These are phyloP conservation scores for Prosopocoilus inquinatus DNA, from an alignment of 2,888 invertebrate genomes.

Conservation along the genomic window DNA sequence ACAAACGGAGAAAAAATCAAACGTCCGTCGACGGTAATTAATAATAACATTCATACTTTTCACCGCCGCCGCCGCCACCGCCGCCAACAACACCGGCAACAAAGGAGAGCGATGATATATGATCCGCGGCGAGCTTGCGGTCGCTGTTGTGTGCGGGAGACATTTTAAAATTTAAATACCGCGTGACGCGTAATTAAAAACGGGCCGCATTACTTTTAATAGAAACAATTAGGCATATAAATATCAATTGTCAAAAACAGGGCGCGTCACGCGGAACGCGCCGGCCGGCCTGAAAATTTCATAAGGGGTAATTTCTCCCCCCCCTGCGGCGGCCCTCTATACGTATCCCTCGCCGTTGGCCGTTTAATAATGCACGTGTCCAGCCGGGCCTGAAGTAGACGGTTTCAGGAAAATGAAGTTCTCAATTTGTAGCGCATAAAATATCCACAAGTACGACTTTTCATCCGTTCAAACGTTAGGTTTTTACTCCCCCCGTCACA, in stretches of 20 bases:
- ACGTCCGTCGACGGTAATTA: too few relatives aligned
- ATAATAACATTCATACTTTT: too few relatives aligned
- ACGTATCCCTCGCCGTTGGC: slow-evolving; percentile 25
- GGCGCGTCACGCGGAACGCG: slow-evolving; percentile 13
- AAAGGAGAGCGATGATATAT: too few relatives aligned
- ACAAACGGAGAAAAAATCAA: too few relatives aligned
- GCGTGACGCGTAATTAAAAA: slow-evolving; percentile 1
- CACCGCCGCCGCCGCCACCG: too few relatives aligned
- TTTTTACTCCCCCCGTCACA: background rate
- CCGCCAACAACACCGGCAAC: background rate
- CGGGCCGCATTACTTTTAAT: slow-evolving; percentile 1
- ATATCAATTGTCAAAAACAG: slow-evolving; percentile 34
- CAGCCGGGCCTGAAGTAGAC: slow-evolving; percentile 32
- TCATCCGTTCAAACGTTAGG: slow-evolving; percentile 12
- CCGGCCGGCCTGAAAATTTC: slow-evolving; percentile 39
- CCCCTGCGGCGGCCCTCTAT: slow-evolving; percentile 38
- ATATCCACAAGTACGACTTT: slow-evolving; percentile 25
- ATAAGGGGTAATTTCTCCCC: slow-evolving; percentile 46
- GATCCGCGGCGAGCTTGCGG: too few relatives aligned
- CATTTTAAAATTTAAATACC: background rate
- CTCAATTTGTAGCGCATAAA: slow-evolving; percentile 41
- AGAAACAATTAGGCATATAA: slow-evolving; percentile 29
- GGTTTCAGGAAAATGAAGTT: slow-evolving; percentile 45
- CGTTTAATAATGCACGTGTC: slow-evolving; percentile 45
- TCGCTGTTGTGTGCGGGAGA: too few relatives aligned